Evolutionary conservation across 2,113 vertebrate species (phyloP).

Genomic region (Nothobranchius furzeri): DNA sequence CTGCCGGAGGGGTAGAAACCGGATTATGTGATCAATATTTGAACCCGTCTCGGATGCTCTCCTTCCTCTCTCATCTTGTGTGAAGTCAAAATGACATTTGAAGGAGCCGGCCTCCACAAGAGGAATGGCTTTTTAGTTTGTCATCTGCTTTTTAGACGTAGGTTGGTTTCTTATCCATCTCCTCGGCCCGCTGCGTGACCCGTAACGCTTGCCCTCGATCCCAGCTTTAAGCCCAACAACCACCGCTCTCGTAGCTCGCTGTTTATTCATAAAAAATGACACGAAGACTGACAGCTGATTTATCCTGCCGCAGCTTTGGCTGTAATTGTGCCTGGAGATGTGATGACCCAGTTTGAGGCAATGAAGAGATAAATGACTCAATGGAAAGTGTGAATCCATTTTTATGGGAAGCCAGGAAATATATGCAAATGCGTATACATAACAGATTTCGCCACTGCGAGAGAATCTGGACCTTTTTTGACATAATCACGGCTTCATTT

Average conservation of each 20-base stretch:
- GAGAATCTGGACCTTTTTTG: slow-evolving; percentile 42
- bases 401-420: slow-evolving; percentile 36
- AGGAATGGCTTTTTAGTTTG: slow-evolving; percentile 60
- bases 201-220: slow-evolving; percentile 30
- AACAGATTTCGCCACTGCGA: slow-evolving; percentile 28
- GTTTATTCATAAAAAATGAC: slow-evolving; percentile 53
- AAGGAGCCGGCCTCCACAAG: slow-evolving; percentile 43
- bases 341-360: slow-evolving; percentile 68
- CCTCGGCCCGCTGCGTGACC: slow-evolving; percentile 44
- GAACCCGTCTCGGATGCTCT: slow-evolving; percentile 22
- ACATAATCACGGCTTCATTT: slow-evolving; percentile 36
- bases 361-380: slow-evolving; percentile 53
- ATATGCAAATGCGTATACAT: slow-evolving; percentile 54
- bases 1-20: slow-evolving; percentile 41
- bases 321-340: slow-evolving; percentile 64
- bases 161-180: slow-evolving; percentile 74
- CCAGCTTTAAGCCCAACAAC: slow-evolving; percentile 5
- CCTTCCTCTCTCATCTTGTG: slow-evolving; percentile 36
- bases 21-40: slow-evolving; percentile 53
- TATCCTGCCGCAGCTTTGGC: slow-evolving; percentile 39
- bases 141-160: slow-evolving; percentile 70
- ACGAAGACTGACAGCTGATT: slow-evolving; percentile 58
- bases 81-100: slow-evolving; percentile 73
- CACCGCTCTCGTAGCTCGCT: slow-evolving; percentile 30
- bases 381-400: slow-evolving; percentile 50